Percentiles rank a stretch among this genome's conserved stretches.
Evolutionary conservation across 2,797 vertebrate species (phyloP).

Genomic region (Salarias fasciatus): DNA sequence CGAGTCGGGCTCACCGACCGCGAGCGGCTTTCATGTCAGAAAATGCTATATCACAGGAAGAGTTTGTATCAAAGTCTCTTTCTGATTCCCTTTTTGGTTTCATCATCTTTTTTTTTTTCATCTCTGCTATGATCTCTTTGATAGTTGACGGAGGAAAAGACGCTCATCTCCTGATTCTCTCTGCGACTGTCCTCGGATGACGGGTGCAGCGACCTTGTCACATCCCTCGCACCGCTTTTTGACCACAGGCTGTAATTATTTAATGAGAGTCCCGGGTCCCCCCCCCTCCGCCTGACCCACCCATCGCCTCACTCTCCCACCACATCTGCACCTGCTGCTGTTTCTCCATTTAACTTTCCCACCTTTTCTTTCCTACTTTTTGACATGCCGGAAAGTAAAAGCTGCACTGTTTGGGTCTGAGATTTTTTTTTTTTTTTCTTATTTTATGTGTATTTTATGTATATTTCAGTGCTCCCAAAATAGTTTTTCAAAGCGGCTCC

Average conservation of each 20-base stretch:
- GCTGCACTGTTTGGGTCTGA: too few relatives aligned
- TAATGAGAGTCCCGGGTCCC: slow-evolving; percentile 45
- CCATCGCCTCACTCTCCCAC: too few relatives aligned
- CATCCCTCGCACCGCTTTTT: slow-evolving; percentile 44
- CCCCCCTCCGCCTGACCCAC: neutral
- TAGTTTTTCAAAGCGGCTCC: too few relatives aligned
- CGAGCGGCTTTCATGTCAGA: slow-evolving; percentile 43
- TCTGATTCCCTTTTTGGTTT: slow-evolving; percentile 50
- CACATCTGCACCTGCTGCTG: too few relatives aligned
- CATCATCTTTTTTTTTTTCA: slow-evolving; percentile 41
- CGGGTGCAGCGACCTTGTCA: slow-evolving; percentile 49
- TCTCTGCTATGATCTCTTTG: slow-evolving; percentile 38
- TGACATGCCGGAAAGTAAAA: too few relatives aligned
- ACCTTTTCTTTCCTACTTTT: neutral
- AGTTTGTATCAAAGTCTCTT: slow-evolving; percentile 56
- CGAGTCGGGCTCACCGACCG: too few relatives aligned
- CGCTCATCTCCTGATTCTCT: slow-evolving; percentile 27
- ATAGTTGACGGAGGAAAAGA: slow-evolving; percentile 26
- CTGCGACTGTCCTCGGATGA: slow-evolving; percentile 42
- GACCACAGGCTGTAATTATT: slow-evolving; percentile 56
- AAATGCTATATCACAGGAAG: slow-evolving; percentile 52
- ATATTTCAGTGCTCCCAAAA: too few relatives aligned
- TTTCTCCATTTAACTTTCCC: too few relatives aligned
- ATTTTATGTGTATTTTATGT: too few relatives aligned
- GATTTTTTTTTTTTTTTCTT: too few relatives aligned